Evolutionary conservation across 2,888 invertebrate genomes (phyloP), one percentile per base, ranked within the genome.

Genomic region (Rhaphigaster nebulosa): DNA sequence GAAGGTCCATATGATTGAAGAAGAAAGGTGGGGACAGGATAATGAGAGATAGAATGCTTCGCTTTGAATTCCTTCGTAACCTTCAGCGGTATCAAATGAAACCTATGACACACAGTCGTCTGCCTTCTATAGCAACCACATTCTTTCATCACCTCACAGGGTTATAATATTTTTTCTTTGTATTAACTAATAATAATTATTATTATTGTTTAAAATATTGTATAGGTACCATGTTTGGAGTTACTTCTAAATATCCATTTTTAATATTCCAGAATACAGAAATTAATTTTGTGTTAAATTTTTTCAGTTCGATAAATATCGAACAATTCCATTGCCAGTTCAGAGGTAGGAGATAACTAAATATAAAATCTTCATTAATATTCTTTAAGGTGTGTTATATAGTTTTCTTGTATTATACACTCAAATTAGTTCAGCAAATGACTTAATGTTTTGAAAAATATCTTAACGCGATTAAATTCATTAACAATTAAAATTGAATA

Each of bases 71-170:
- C 70, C 70, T 20, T 38, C 18, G 70, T 38, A 76, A 38, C 70
- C 70, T 76, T 76, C 70, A 38, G 20, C 15, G 6, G 70, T 76
- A 76, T 76, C 70, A 76, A 76, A 76, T 76, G 70, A 76, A 76
- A 38, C 20, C 34, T 34, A 76, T 76, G 34, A 34, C 70, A 38
- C 34, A 34, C 70, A n/a, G 29, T 29, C 29, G 65, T 65, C 65
- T 65, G 20, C 70, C 70, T 38, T 38, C 18, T 76, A 38, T 38
- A 38, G 70, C 38, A 76, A 76, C 38, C 34, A 23, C 34, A 76
- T 76, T 20, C 34, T 23, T 76, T 38, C 20, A 20, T 76, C 23
- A 13, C 23, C 0, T 18, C 65, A 0, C 13, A 65, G 65, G 15
- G 15, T 65, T 29, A 29, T 29, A 5, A 15, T 18, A 29, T n/a